These are phyloP conservation scores for Gadus chalcogrammus DNA, from an alignment of 2,113 vertebrate genomes.

Conservation along the genomic window DNA sequence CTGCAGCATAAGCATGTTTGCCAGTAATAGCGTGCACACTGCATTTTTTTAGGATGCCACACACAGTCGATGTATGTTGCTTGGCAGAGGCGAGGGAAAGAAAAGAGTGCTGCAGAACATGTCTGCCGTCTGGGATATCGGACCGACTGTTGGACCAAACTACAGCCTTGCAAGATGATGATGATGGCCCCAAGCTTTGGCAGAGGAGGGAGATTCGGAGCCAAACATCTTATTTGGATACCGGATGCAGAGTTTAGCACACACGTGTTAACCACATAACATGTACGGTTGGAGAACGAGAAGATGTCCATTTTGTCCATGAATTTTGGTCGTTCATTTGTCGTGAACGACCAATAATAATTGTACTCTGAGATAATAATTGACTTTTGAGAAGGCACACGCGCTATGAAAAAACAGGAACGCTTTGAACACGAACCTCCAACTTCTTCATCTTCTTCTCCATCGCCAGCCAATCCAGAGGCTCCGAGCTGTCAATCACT, in stretches of 20 bases:
- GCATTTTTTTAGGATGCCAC: conserved; percentile 14
- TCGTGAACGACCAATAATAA: background rate
- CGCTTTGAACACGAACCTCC: conserved; percentile 75
- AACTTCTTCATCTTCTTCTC: conserved; percentile 86
- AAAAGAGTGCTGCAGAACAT: conserved; percentile 8
- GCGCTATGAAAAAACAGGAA: background rate
- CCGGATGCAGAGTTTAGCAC: background rate
- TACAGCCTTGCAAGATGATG: conserved; percentile 10
- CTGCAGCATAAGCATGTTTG: conserved; percentile 24
- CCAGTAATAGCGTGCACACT: conserved; percentile 26
- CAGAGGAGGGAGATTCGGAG: background rate
- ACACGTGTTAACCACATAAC: background rate
- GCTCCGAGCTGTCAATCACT: conserved; percentile 71
- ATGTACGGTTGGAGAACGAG: no score
- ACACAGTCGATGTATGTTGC: conserved; percentile 30
- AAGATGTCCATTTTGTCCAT: no score
- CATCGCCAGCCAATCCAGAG: conserved; percentile 80
- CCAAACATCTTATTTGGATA: background rate
- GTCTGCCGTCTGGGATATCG: conserved; percentile 37
- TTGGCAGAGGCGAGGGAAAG: conserved; percentile 33
- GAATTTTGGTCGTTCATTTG: no score
- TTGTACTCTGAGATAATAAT: background rate
- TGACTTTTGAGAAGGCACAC: no score
- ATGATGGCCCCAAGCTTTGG: background rate
- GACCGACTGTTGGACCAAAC: conserved; percentile 1